Conservation (phyloP, 2,888 invertebrate species). For the Caenorhabditis becei region DNA sequence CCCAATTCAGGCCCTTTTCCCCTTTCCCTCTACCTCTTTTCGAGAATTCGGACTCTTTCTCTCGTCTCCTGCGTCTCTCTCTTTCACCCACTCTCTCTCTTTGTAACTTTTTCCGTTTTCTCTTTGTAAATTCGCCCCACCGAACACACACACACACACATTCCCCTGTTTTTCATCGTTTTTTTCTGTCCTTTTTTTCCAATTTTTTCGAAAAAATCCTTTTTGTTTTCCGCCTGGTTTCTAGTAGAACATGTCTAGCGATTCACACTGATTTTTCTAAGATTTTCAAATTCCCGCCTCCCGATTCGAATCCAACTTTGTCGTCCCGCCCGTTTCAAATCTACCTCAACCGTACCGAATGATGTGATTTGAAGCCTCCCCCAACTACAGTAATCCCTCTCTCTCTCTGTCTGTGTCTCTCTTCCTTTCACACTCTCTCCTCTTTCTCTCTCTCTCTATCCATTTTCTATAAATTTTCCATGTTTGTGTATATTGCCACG, state of each 20-base stretch:
- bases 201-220: too few species aligned
- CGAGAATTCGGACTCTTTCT: slow-evolving; percentile 10
- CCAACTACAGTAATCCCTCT: neutral
- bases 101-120: neutral
- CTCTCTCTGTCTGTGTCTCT: slow-evolving; percentile 1
- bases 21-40: slow-evolving; percentile 44
- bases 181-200: slow-evolving; percentile 6
- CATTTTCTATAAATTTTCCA: slow-evolving; percentile 20
- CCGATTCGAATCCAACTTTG: slow-evolving; percentile 35
- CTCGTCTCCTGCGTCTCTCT: neutral
- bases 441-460: slow-evolving; percentile 33
- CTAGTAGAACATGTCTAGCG: slow-evolving; percentile 42
- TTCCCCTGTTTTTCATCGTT: slow-evolving; percentile 16
- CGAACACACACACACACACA: slow-evolving; percentile 21
- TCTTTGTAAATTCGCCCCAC: slow-evolving; percentile 32
- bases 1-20: neutral
- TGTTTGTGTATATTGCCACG: slow-evolving; percentile 61
- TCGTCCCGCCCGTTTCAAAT: neutral
- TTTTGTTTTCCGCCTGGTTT: slow-evolving; percentile 12
- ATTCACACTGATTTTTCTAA: slow-evolving; percentile 4
- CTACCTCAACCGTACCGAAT: neutral
- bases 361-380: slow-evolving; percentile 1
- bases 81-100: neutral
- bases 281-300: slow-evolving; percentile 2
- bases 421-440: slow-evolving; percentile 13